Evolutionary conservation across 2,888 invertebrate species (phyloP), one percentile per base, ranked within the genome.

Genomic region (Achlya flavicornis): DNA sequence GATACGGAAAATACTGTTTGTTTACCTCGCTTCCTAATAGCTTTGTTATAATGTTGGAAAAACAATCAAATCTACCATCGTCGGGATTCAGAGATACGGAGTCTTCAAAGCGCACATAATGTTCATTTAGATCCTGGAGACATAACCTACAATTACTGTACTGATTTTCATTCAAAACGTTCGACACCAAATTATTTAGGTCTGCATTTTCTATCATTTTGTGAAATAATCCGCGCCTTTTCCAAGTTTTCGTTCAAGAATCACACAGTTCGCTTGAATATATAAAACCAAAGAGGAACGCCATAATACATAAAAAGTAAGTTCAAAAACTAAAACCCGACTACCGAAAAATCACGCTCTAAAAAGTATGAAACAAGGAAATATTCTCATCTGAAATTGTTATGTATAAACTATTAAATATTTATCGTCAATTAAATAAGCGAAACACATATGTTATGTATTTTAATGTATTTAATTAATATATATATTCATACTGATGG

Each of bases 101-200:
- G 71, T 92, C 91, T 11, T 84, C 73, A 63, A 92, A 86, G 57
- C 81, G 81, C n/a, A 90, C 86, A 58, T 85, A 91, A 19, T 79
- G 72, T 38, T 84, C 68, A 19, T 77, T 80, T 61, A 79, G 69
- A 63, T 67, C 70, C 63, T 82, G 81, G 59, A 92, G 72, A 73
- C 93, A 93, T 89, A 93, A 89, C 88, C 92, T 91, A 73, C 93
- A 93, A 82, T 92, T 84, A 63, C 85, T 90, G 65, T 79, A 88
- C 41, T 75, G 79, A 59, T 89, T 88, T 70, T 85, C 83, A 58
- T 78, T 86, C 7, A 92, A 67, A 48, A 93, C 78, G 73, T 89
- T 88, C 0, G 83, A 83, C n/a, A 93, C 75, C 12, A 93, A 74
- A 41, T 74, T 68, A 72, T 77, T 86, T 33, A 90, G 69, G 71